These are phyloP conservation scores for Cheilosia grossa DNA, from an alignment of 2,888 invertebrate species.

Conservation along the genomic window DNA sequence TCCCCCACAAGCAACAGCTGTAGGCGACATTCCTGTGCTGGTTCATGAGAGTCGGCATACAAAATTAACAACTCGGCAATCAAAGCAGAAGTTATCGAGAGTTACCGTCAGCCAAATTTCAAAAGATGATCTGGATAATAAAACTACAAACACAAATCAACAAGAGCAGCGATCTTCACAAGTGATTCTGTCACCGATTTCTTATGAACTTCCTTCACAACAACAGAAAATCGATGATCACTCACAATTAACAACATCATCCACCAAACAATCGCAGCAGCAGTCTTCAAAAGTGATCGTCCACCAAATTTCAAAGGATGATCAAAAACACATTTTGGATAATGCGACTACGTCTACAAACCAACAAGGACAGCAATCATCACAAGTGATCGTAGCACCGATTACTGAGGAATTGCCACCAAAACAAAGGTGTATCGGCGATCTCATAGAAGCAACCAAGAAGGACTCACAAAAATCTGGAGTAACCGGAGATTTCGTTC, in stretches of 20 bases:
- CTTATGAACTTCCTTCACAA: background rate
- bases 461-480: background rate
- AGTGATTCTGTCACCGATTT: conserved; percentile 21
- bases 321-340: no score
- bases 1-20: background rate
- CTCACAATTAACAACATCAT: background rate
- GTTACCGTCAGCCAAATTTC: conserved; percentile 77
- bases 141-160: background rate
- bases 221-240: background rate
- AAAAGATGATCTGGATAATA: background rate
- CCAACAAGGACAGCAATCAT: background rate
- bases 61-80: background rate
- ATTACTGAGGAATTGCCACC: background rate
- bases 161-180: background rate
- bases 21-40: background rate
- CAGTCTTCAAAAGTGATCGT: conserved; percentile 78
- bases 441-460: background rate
- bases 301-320: conserved; percentile 63
- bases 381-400: conserved; percentile 12
- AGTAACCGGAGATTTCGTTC: background rate
- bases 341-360: background rate
- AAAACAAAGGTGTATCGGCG: no score
- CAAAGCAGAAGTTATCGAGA: conserved; percentile 66
- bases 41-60: background rate
- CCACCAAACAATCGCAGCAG: background rate